These are phyloP conservation scores for Callocephalon fimbriatum DNA, from an alignment of 2,113 vertebrate genomes.

Conservation along the genomic window DNA sequence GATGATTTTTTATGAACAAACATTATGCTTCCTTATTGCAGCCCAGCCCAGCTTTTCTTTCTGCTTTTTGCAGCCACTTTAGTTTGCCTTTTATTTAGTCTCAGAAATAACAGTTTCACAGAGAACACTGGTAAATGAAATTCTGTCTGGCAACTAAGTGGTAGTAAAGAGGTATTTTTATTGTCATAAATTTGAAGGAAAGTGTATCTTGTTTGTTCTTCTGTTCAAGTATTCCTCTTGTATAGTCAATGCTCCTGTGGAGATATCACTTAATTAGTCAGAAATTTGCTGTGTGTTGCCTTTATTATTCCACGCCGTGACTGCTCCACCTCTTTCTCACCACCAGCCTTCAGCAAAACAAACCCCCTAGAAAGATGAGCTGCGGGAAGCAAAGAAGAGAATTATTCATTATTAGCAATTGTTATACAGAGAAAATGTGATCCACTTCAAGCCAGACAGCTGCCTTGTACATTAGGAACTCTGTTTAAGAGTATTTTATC, in stretches of 20 bases:
- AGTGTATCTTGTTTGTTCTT: neutral
- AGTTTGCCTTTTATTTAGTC: neutral
- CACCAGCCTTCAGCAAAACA: slow-evolving; percentile 47
- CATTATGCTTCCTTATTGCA: neutral
- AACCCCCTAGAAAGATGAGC: slow-evolving; percentile 44
- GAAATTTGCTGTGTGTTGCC: slow-evolving; percentile 55
- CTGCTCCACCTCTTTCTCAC: slow-evolving; percentile 53
- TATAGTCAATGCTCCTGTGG: neutral
- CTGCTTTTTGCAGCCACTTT: neutral
- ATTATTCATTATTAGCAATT: slow-evolving; percentile 55
- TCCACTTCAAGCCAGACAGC: neutral
- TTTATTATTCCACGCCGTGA: slow-evolving; percentile 27
- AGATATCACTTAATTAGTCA: slow-evolving; percentile 60
- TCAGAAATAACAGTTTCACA: neutral
- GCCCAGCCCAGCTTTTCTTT: neutral
- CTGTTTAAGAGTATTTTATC: neutral
- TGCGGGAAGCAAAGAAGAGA: slow-evolving; percentile 4
- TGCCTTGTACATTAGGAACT: neutral
- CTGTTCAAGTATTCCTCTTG: slow-evolving; percentile 1
- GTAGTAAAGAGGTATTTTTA: neutral
- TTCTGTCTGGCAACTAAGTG: neutral
- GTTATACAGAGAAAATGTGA: neutral
- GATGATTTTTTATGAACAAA: neutral
- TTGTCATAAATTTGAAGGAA: neutral
- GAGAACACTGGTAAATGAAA: neutral